phyloP scores from a whole-genome alignment of 2,113 vertebrate species.

The Seriola rivoliana region DNA sequence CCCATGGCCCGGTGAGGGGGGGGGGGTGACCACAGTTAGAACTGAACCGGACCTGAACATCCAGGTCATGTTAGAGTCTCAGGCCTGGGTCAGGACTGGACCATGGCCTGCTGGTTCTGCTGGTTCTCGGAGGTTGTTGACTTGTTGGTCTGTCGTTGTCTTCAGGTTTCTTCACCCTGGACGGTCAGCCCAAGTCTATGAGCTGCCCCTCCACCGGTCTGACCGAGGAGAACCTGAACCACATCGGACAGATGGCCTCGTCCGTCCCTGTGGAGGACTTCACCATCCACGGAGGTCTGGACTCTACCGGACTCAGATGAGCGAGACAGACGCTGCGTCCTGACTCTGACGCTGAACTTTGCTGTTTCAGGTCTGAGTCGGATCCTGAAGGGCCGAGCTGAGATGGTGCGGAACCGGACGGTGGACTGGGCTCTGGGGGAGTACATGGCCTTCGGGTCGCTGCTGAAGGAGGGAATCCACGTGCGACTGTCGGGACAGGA shows the following conservation, averaged over 20 bases:
- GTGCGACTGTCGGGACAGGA: conserved; percentile 96
- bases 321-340: too few species aligned
- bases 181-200: conserved; percentile 96
- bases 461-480: conserved; percentile 95
- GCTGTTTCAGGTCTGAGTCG: conserved; percentile 90
- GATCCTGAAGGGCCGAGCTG: conserved; percentile 91
- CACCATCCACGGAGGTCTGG: conserved; percentile 95
- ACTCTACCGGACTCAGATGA: too few species aligned
- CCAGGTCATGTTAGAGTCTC: not conserved
- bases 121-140: not conserved
- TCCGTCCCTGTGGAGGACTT: conserved; percentile 97
- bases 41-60: too few species aligned
- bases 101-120: not conserved
- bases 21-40: not conserved
- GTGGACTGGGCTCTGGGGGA: conserved; percentile 98
- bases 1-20: conserved; percentile 92
- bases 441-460: conserved; percentile 97
- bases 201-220: conserved; percentile 94
- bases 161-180: conserved; percentile 96
- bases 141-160: not conserved
- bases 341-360: not conserved
- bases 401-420: conserved; percentile 91
- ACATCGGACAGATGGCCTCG: conserved; percentile 93
- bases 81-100: not conserved
- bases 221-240: conserved; percentile 88